These are phyloP conservation scores for Narcine bancroftii DNA, from an alignment of 2,113 vertebrate genomes.

Conservation along the genomic window DNA sequence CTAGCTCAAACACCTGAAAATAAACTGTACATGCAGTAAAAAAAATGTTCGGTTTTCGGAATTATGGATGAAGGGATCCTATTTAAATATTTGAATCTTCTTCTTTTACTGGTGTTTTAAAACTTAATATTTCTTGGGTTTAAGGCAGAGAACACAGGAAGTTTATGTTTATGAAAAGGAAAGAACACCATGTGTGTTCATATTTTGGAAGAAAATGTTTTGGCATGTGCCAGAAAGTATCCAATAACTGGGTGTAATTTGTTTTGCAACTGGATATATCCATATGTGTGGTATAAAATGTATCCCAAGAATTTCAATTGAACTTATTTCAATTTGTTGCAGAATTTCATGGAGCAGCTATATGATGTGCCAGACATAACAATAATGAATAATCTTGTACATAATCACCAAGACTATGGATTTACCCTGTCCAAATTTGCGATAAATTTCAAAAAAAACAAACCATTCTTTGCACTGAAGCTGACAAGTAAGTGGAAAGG, in stretches of 20 bases:
- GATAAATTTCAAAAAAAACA: constrained; percentile 46
- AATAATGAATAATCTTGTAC: constrained; percentile 84
- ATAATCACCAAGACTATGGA: constrained; percentile 89
- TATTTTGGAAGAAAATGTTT: background rate
- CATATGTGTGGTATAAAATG: background rate
- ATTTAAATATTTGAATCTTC: no score
- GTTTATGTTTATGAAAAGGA: background rate
- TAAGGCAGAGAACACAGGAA: background rate
- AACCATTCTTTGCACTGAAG: constrained; percentile 38
- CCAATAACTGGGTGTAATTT: background rate
- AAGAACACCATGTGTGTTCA: background rate
- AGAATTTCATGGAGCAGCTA: constrained; percentile 82
- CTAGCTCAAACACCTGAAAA: no score
- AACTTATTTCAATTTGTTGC: constrained; percentile 36
- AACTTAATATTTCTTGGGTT: background rate
- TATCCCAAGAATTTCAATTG: background rate
- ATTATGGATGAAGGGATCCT: no score
- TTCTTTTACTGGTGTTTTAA: background rate
- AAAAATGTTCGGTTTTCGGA: no score
- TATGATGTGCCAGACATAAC: constrained; percentile 74
- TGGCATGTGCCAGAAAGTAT: background rate
- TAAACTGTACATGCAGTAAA: no score
- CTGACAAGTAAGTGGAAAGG: background rate
- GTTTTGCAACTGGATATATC: background rate
- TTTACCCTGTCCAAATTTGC: constrained; percentile 79